Evolutionary conservation across 2,797 vertebrate genomes (phyloP).

Genomic region (Crax fasciolata): DNA sequence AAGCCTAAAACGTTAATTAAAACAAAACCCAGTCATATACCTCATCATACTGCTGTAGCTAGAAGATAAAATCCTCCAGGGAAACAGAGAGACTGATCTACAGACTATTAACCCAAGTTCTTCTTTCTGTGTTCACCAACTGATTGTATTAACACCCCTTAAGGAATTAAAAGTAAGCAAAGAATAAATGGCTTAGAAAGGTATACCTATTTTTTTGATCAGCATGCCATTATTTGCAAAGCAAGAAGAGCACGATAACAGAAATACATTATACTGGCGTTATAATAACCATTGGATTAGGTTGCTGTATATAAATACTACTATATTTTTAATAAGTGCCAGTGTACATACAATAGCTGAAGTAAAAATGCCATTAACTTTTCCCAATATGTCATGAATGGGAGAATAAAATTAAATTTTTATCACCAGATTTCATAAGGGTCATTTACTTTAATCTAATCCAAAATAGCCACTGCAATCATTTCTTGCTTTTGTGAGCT

Average conservation of each 20-base stretch:
- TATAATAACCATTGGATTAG: neutral
- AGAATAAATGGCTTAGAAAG: slow-evolving; percentile 5
- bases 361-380: neutral
- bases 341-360: neutral
- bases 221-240: neutral
- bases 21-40: slow-evolving; percentile 36
- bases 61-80: slow-evolving; percentile 49
- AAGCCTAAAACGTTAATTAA: slow-evolving; percentile 70
- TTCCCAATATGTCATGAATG: neutral
- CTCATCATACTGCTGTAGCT: slow-evolving; percentile 31
- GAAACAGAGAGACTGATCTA: slow-evolving; percentile 30
- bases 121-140: neutral
- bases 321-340: neutral
- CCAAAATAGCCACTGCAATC: neutral
- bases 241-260: neutral
- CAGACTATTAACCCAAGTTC: slow-evolving; percentile 20
- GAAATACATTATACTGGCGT: neutral
- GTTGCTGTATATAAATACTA: neutral
- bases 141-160: neutral
- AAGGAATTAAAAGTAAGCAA: slow-evolving; percentile 31
- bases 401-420: neutral
- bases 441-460: neutral
- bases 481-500: neutral
- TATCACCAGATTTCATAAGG: neutral
- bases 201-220: neutral